These are phyloP conservation scores for Nomada fucata DNA, from an alignment of 2,888 invertebrate species.

Conservation along the genomic window DNA sequence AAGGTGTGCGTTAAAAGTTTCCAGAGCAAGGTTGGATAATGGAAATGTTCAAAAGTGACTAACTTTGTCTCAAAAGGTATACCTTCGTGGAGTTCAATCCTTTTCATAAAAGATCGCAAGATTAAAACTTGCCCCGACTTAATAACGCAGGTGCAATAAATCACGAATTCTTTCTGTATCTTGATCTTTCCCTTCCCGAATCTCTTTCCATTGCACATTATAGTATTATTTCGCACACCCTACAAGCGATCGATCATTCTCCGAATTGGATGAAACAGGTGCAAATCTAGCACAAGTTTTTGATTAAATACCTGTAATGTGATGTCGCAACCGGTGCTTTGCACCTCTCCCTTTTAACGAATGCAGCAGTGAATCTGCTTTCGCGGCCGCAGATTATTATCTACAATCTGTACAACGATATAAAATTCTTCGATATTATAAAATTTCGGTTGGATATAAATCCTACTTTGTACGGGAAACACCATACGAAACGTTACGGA, in stretches of 20 bases:
- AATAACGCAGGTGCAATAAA: slow-evolving; percentile 1
- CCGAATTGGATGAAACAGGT: not conserved
- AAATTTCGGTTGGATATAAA: not conserved
- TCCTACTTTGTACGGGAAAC: not conserved
- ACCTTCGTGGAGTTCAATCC: not conserved
- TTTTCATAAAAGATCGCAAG: not conserved
- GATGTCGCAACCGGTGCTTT: not conserved
- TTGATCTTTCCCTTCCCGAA: not conserved
- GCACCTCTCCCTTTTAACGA: not conserved
- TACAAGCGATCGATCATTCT: no score
- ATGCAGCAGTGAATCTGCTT: not conserved
- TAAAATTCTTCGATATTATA: not conserved
- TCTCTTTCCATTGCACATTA: not conserved
- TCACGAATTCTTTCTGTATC: not conserved
- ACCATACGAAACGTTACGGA: not conserved
- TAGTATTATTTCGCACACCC: not conserved
- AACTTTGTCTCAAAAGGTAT: slow-evolving; percentile 3
- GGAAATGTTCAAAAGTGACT: slow-evolving; percentile 1
- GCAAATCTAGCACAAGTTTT: not conserved
- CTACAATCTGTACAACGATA: no score
- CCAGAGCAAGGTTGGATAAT: not conserved
- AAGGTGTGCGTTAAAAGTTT: not conserved
- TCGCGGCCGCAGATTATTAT: no score
- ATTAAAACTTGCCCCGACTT: slow-evolving; percentile 2
- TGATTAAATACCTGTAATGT: not conserved